Percentiles rank a stretch among this genome's conserved stretches.
Conservation (phyloP, 2,797 vertebrate species). For the Pipistrellus pygmaeus region DNA sequence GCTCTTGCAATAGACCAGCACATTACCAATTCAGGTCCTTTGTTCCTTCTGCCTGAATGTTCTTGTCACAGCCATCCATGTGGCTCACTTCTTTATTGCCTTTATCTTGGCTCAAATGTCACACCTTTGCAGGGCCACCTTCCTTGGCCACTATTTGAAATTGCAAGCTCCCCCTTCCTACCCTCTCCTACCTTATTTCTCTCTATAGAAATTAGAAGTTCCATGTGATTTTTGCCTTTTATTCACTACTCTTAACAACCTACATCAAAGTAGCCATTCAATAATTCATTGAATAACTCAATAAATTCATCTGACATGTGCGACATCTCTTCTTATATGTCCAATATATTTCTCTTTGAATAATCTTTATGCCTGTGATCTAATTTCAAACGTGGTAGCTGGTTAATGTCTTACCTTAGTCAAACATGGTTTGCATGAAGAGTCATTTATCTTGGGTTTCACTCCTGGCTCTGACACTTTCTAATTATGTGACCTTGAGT, state of each 20-base stretch:
- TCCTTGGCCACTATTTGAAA: conserved; percentile 16
- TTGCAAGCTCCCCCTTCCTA: neutral
- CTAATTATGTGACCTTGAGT: conserved; percentile 52
- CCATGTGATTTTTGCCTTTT: neutral
- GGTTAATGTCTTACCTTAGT: conserved; percentile 74
- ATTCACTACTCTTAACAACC: neutral
- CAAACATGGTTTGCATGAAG: conserved; percentile 56
- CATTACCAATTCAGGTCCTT: neutral
- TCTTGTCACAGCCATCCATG: neutral
- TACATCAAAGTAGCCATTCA: neutral
- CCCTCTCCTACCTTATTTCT: neutral
- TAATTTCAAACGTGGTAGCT: conserved; percentile 55
- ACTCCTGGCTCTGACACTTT: conserved; percentile 44
- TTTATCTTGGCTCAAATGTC: neutral
- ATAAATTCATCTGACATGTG: neutral
- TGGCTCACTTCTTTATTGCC: neutral
- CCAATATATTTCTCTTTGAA: conserved; percentile 47
- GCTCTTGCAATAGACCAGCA: neutral
- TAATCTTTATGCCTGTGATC: conserved; percentile 50
- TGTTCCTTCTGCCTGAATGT: neutral
- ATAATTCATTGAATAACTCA: conserved; percentile 44
- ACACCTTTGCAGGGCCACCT: neutral
- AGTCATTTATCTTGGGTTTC: conserved; percentile 63
- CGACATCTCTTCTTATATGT: neutral
- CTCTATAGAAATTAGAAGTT: neutral